Evolutionary conservation across 2,888 invertebrate species (phyloP), one percentile per base, ranked within the genome.

Genomic region (Endotricha flammealis): DNA sequence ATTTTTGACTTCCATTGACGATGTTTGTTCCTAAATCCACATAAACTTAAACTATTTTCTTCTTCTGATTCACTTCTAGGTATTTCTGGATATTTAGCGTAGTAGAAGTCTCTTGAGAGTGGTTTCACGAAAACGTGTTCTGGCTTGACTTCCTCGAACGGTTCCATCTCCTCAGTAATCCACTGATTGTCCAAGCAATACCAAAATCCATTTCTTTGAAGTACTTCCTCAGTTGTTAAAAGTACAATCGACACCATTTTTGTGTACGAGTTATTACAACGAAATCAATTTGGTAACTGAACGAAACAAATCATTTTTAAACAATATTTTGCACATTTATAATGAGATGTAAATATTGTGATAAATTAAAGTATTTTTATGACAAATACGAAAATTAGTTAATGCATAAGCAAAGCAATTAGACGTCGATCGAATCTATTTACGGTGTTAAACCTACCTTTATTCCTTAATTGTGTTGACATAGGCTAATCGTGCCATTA

Each of bases 41-140:
- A 66, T 4, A 83, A 44, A 30, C 73, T 76, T 23, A 82, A 42
- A 1, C 81, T 70, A 38, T 63, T 75, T 44, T 85, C 85, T 16
- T 83, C 86, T 35, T 86, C 86, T 0, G 85, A 85, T 55, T 83
- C 83, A 46, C 86, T 85, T 57, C 83, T 64, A 1, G 75, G 72
- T 63, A 86, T 81, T 28, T 85, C 83, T 1, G 83, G 83, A 43
- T 65, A 66, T 44, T 71, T 81, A 0, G 78, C 59, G 41, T 86
- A 83, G 39, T 85, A 86, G 11, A 68, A 50, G 41, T 85, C 86
- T 54, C 74, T 74, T 9, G 83, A 63, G 1, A 83, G 48, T 1
- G 86, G 85, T 47, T 81, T 85, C 1, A 46, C 38, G 49, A 66
- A 85, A 17, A 62, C 38, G 39, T 81, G 65, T 48, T 83, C 80